These are phyloP conservation scores for Larimichthys polyactis DNA, from an alignment of 2,113 vertebrate species.

Conservation along the genomic window DNA sequence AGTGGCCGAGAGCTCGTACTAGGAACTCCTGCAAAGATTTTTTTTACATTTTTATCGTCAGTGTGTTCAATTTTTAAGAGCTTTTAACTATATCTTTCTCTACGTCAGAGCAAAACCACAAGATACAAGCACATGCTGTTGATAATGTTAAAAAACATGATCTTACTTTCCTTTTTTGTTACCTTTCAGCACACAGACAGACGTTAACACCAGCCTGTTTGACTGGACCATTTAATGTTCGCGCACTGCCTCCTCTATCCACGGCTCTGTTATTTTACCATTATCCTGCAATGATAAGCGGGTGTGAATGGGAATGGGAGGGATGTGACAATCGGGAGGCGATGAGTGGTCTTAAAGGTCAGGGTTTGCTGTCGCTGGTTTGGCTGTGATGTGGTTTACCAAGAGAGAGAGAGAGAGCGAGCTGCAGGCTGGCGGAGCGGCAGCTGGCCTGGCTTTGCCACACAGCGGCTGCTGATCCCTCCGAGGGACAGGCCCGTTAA, in stretches of 20 bases:
- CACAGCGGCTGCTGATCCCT: slow-evolving; percentile 42
- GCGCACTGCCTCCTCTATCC: slow-evolving; percentile 20
- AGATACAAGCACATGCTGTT: neutral
- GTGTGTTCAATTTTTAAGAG: neutral
- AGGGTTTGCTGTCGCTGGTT: slow-evolving; percentile 9
- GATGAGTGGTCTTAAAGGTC: slow-evolving; percentile 56
- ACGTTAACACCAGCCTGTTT: slow-evolving; percentile 48
- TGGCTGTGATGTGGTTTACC: slow-evolving; percentile 66
- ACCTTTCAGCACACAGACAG: slow-evolving; percentile 28
- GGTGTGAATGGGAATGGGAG: slow-evolving; percentile 50
- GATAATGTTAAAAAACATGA: neutral
- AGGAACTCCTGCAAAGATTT: neutral
- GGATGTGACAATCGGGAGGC: slow-evolving; percentile 49
- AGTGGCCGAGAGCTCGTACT: neutral
- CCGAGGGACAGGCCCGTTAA: slow-evolving; percentile 39
- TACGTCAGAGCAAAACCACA: neutral
- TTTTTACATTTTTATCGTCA: neutral
- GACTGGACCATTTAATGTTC: slow-evolving; percentile 32
- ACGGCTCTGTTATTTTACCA: slow-evolving; percentile 55
- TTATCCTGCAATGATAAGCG: slow-evolving; percentile 56
- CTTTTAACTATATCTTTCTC: too few species aligned
- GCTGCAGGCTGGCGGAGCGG: slow-evolving; percentile 44
- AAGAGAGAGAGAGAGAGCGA: slow-evolving; percentile 25
- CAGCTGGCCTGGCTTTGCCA: slow-evolving; percentile 59
- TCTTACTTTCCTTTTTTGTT: slow-evolving; percentile 29